Conservation (phyloP, 2,888 invertebrate genomes). For the Polietes domitor region DNA sequence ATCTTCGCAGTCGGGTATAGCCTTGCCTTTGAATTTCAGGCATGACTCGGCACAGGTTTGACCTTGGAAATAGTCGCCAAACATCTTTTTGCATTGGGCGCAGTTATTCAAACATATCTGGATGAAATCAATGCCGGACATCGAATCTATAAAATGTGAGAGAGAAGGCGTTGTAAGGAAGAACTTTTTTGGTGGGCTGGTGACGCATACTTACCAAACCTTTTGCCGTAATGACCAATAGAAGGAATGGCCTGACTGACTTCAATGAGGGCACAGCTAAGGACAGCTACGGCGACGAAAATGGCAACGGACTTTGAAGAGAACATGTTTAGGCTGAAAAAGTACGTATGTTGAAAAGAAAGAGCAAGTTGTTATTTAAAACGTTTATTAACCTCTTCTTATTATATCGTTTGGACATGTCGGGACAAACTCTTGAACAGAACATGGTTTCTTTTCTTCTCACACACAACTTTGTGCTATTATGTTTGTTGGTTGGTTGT, state of each 20-base stretch:
- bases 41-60: constrained; percentile 92
- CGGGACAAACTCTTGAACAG: neutral
- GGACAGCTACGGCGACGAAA: constrained; percentile 69
- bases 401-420: neutral
- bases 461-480: neutral
- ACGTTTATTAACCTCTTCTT: neutral
- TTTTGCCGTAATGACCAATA: constrained; percentile 77
- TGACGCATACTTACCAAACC: constrained; percentile 78
- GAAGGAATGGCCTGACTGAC: constrained; percentile 74
- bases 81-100: constrained; percentile 94
- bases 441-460: neutral
- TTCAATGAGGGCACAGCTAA: constrained; percentile 69
- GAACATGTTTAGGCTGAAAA: constrained; percentile 67
- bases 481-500: constrained; percentile 23
- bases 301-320: constrained; percentile 69
- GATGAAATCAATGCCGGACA: constrained; percentile 82
- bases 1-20: constrained; percentile 93
- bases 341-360: neutral
- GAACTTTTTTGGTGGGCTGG: neutral
- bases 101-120: constrained; percentile 92
- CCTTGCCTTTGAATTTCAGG: constrained; percentile 90
- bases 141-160: constrained; percentile 68
- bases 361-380: neutral
- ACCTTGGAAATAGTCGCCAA: constrained; percentile 92
- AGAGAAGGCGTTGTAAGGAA: neutral